Evolutionary conservation across 2,113 vertebrate genomes (phyloP).

Genomic region (Nibea albiflora): DNA sequence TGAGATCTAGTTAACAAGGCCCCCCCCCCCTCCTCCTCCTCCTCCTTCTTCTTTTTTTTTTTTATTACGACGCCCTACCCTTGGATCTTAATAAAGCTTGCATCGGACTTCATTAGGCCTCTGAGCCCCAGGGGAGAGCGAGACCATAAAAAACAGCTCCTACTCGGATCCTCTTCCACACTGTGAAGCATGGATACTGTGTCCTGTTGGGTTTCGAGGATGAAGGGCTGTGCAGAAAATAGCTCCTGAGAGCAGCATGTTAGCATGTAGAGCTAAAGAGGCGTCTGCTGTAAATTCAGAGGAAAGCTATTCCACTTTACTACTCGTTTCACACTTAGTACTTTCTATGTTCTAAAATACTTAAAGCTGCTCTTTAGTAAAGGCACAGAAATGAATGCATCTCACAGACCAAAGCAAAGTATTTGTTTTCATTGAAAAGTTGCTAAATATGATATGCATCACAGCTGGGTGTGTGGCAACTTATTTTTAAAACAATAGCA

Average conservation of each 20-base stretch:
- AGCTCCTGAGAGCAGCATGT: constrained; percentile 38
- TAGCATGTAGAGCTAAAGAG: constrained; percentile 40
- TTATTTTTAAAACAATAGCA: constrained; percentile 55
- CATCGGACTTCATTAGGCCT: constrained; percentile 77
- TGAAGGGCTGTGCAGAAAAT: constrained; percentile 45
- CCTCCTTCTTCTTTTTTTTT: constrained; percentile 1
- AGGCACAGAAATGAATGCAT: not conserved
- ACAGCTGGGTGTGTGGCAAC: constrained; percentile 19
- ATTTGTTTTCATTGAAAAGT: not conserved
- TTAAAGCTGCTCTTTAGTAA: not conserved
- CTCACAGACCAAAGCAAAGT: not conserved
- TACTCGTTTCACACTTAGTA: constrained; percentile 22
- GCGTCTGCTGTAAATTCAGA: constrained; percentile 34
- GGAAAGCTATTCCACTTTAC: not conserved
- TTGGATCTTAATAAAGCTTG: constrained; percentile 76
- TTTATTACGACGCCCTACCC: constrained; percentile 56
- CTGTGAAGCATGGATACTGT: constrained; percentile 64
- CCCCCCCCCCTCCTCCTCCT: not conserved
- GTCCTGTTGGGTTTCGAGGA: constrained; percentile 55
- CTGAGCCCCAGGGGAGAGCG: constrained; percentile 58
- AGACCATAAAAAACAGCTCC: constrained; percentile 58
- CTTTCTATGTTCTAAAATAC: not conserved
- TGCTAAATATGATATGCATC: not conserved
- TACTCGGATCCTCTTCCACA: constrained; percentile 49
- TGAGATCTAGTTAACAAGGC: constrained; percentile 68